Conservation (phyloP, 2,888 invertebrate genomes). For the Pseudeuparius sepicola region DNA sequence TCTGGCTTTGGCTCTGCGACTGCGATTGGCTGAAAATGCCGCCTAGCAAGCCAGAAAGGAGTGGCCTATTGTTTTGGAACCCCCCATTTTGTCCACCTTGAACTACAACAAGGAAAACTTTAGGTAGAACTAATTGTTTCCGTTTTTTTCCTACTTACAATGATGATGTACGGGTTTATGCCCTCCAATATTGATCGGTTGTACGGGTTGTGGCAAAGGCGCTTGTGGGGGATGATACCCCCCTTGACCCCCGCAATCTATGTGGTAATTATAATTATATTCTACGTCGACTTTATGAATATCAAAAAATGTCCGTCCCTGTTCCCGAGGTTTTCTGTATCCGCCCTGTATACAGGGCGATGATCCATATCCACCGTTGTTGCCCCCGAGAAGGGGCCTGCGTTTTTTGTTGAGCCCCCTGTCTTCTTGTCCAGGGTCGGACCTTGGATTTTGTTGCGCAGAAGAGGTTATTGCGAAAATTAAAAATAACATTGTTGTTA, state of each 20-base stretch:
- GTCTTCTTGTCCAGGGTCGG: too few species aligned
- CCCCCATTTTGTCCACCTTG: slow-evolving; percentile 11
- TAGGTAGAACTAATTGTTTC: too few species aligned
- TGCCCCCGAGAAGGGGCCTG: too few species aligned
- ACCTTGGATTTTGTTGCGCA: too few species aligned
- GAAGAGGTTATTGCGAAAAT: too few species aligned
- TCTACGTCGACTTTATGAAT: slow-evolving; percentile 27
- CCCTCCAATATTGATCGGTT: slow-evolving; percentile 5
- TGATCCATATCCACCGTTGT: slow-evolving; percentile 18
- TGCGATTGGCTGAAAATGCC: slow-evolving; percentile 19
- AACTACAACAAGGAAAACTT: too few species aligned
- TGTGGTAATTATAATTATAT: slow-evolving; percentile 29
- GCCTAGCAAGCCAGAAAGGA: slow-evolving; percentile 19
- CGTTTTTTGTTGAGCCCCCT: too few species aligned
- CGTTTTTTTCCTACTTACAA: too few species aligned
- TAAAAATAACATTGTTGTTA: too few species aligned
- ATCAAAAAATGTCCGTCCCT: slow-evolving; percentile 29
- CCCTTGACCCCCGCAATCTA: slow-evolving; percentile 11
- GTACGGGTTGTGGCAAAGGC: too few species aligned
- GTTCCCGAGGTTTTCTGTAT: slow-evolving; percentile 19
- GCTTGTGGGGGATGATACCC: slow-evolving; percentile 14
- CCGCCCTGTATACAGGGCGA: too few species aligned
- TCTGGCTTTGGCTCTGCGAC: slow-evolving; percentile 14
- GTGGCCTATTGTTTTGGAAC: slow-evolving; percentile 14
- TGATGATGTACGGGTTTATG: slow-evolving; percentile 3